Evolutionary conservation across 2,113 vertebrate species (phyloP).

Genomic region (Mustelus asterias): DNA sequence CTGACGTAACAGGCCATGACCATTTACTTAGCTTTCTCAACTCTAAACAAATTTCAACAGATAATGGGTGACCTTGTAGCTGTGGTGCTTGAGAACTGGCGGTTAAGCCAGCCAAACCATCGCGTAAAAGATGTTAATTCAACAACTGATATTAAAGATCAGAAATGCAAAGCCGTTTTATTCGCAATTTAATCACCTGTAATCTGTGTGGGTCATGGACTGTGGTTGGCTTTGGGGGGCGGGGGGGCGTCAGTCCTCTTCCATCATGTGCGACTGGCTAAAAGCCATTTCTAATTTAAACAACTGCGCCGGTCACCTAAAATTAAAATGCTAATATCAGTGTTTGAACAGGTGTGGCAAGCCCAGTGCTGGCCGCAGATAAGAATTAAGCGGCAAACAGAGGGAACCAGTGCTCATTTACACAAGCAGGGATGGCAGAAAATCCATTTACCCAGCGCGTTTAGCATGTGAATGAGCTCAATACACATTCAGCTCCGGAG

Average conservation of each 20-base stretch:
- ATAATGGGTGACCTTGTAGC: neutral
- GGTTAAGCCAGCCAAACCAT: neutral
- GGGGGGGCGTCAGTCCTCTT: neutral
- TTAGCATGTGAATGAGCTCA: neutral
- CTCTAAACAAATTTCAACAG: conserved; percentile 13
- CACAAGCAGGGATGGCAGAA: neutral
- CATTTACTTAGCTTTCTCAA: neutral
- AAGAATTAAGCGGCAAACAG: neutral
- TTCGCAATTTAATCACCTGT: neutral
- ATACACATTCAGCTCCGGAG: neutral
- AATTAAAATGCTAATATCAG: neutral
- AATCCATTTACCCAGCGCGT: neutral
- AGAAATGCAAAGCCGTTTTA: neutral
- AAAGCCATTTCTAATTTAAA: conserved; percentile 17
- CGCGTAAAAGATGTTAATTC: conserved; percentile 1
- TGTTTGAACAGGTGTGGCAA: conserved; percentile 14
- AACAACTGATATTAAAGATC: neutral
- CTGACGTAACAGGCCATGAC: neutral
- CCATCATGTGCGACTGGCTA: neutral
- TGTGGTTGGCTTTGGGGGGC: neutral
- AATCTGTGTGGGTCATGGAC: neutral
- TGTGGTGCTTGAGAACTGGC: neutral
- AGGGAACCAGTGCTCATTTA: neutral
- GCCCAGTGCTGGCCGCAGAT: neutral
- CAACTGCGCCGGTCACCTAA: neutral